phyloP scores from a whole-genome alignment of 2,113 vertebrate species.

The Cercocebus atys region DNA sequence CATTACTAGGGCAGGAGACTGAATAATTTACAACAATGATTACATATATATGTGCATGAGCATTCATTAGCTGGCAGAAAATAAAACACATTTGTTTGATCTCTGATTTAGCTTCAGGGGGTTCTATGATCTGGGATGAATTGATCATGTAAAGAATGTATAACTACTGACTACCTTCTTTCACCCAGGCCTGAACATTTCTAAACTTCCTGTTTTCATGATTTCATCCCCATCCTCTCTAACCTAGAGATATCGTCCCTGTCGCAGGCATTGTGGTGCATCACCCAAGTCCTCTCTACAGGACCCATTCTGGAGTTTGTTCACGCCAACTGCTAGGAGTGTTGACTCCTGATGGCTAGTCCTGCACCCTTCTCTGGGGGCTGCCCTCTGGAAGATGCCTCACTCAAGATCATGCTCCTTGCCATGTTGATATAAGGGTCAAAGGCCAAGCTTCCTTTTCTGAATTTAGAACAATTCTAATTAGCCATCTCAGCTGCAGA shows the following conservation, averaged over 20 bases:
- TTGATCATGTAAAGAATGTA: not conserved
- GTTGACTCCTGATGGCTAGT: not conserved
- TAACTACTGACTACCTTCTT: not conserved
- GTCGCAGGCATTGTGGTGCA: rapidly evolving
- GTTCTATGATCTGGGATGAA: not conserved
- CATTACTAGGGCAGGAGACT: not conserved
- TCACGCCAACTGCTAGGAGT: not conserved
- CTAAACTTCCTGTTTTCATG: not conserved
- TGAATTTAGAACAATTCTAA: not conserved
- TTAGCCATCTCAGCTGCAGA: not conserved
- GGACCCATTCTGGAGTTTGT: not conserved
- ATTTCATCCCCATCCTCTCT: not conserved
- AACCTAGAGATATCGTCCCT: not conserved
- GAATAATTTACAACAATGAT: not conserved
- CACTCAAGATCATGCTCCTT: too few species aligned
- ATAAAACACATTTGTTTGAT: not conserved
- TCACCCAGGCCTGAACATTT: not conserved
- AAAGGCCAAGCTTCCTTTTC: not conserved
- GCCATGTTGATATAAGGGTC: not conserved
- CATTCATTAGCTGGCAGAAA: not conserved
- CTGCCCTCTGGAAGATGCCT: not conserved
- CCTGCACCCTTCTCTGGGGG: not conserved
- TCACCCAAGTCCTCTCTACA: not conserved
- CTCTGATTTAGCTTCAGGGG: not conserved
- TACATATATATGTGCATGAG: not conserved